Percentiles rank a stretch among this genome's conserved stretches.
Evolutionary conservation across 1,140 invertebrate species (phyloP).

Genomic region (Drosophila neocordata): DNA sequence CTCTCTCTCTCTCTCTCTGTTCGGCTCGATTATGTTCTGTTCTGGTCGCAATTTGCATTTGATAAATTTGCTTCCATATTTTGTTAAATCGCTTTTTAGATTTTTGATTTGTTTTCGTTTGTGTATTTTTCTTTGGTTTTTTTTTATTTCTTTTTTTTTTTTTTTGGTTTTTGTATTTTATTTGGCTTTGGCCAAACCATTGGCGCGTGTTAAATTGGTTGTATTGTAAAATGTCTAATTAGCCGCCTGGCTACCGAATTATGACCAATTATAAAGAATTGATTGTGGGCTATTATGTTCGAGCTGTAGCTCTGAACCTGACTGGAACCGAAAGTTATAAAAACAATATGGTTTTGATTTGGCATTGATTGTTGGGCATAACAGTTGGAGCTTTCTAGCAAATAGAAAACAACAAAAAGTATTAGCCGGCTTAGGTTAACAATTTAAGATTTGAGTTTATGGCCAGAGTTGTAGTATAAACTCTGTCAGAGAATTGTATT

Average conservation of each 20-base stretch:
- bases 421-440: slow-evolving; percentile 12
- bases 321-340: slow-evolving; percentile 7
- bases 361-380: slow-evolving; percentile 12
- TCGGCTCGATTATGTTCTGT: slow-evolving; percentile 36
- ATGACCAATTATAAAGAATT: slow-evolving; percentile 72
- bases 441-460: background rate
- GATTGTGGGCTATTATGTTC: slow-evolving; percentile 45
- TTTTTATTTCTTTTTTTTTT: background rate
- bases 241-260: slow-evolving; percentile 71
- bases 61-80: slow-evolving; percentile 76
- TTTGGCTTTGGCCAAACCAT: slow-evolving; percentile 46
- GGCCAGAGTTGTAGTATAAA: no score
- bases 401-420: slow-evolving; percentile 1
- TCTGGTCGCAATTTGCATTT: slow-evolving; percentile 67
- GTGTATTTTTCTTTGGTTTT: slow-evolving; percentile 19
- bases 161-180: slow-evolving; percentile 18
- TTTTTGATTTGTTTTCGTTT: slow-evolving; percentile 31
- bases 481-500: no score
- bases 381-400: slow-evolving; percentile 16
- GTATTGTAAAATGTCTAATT: slow-evolving; percentile 76
- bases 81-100: slow-evolving; percentile 57
- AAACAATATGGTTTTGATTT: slow-evolving; percentile 12
- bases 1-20: no score
- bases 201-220: slow-evolving; percentile 60
- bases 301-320: slow-evolving; percentile 23